Evolutionary conservation across 35 echinoderm and acorn worm species (phyloP), one percentile per base, ranked within the genome.

Genomic region (Hemicentrotus pulcherrimus): DNA sequence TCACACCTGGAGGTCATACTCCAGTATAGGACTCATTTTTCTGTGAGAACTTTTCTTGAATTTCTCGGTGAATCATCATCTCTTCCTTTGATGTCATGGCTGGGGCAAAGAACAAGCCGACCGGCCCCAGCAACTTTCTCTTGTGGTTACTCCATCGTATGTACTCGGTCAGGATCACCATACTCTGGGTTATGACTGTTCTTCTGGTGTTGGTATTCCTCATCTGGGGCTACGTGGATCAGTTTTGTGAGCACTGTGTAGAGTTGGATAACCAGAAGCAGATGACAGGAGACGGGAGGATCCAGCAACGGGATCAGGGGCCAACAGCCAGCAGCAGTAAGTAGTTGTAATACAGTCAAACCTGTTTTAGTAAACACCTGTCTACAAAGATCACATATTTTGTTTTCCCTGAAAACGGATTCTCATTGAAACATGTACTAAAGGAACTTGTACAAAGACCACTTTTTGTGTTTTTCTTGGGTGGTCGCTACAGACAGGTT

Each of bases 191-290:
- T 13, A 90, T 90, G 88, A 90, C 88, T 6, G 32, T 90, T 12
- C 88, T 90, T 15, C 14, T 90, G 33, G 32, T 32, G 46, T 18
- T 24, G 1, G 31, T 4, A 14, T 90, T 90, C 32, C 15, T 90
- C 19, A 33, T 90, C 88, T 45, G 18, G 32, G 88, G 88, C 32
- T 33, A 45, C 32, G 88, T 90, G 88, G 88, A 90, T 33, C 32
- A 90, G 46, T 90, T 90, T 32, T 90, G 88, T 90, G 31, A 41
- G 46, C 88, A 90, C 12, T 90, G 88, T 90, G 65, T 78, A 2
- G 65, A 78, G 65, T n/a, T 78, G 65, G 65, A 78, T 78, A 7
- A 28, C 4, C 65, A 78, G 65, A 78, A 78, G 28, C 65, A 78
- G 22, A 4, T 78, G 19, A 6, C 5, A 22, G 5, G 65, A 24